These are phyloP conservation scores for Scyliorhinus canicula DNA, from an alignment of 2,797 vertebrate genomes.

Conservation along the genomic window DNA sequence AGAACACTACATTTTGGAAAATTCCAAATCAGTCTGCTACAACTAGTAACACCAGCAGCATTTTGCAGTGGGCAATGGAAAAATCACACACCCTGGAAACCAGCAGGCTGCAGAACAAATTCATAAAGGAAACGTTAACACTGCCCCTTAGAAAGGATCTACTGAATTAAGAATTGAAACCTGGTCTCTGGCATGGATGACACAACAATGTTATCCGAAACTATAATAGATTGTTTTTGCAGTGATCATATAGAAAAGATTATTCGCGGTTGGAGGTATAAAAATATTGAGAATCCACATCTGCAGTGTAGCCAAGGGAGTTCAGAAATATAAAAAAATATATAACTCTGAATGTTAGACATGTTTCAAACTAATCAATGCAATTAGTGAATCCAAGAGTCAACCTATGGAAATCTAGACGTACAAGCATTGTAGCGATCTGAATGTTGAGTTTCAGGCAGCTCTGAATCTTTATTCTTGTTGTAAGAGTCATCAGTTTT, in stretches of 20 bases:
- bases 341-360: neutral
- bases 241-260: neutral
- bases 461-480: neutral
- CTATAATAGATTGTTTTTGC: neutral
- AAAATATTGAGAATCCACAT: neutral
- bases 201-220: neutral
- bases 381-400: neutral
- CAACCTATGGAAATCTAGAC: neutral
- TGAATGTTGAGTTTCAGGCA: neutral
- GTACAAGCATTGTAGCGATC: neutral
- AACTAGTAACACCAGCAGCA: neutral
- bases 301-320: neutral
- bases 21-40: too few species aligned
- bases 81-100: neutral
- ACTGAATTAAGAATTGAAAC: neutral
- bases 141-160: neutral
- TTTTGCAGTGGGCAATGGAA: neutral
- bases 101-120: neutral
- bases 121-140: neutral
- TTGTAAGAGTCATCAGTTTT: neutral
- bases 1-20: too few species aligned
- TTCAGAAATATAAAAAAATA: neutral
- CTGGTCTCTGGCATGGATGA: neutral
- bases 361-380: neutral
- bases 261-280: neutral